Conservation (phyloP, 1,140 invertebrate genomes). For the Camponotus pennsylvanicus region DNA sequence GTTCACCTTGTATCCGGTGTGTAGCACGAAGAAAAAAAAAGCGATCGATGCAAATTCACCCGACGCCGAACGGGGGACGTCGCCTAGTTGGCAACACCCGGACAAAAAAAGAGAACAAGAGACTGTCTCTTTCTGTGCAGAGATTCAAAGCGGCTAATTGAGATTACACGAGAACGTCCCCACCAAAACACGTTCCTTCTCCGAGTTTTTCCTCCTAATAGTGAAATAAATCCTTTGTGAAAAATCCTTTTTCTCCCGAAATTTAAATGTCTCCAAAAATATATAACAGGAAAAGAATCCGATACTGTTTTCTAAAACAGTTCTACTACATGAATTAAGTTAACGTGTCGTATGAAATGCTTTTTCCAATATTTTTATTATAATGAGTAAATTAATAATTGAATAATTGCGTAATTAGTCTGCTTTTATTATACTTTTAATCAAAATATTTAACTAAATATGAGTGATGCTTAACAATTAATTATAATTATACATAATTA, state of each 20-base stretch:
- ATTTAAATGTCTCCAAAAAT: background rate
- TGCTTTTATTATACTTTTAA: background rate
- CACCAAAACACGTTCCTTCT: background rate
- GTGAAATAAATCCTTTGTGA: background rate
- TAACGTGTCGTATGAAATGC: background rate
- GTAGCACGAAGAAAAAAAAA: background rate
- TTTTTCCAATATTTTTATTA: background rate
- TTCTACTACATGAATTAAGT: background rate
- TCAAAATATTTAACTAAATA: background rate
- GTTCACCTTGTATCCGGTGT: slow-evolving; percentile 16
- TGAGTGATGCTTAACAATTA: background rate
- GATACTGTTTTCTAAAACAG: background rate
- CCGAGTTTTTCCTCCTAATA: slow-evolving; percentile 2
- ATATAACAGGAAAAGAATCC: background rate
- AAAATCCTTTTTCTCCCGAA: background rate
- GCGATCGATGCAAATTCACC: slow-evolving; percentile 29
- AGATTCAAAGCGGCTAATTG: slow-evolving; percentile 40
- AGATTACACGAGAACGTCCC: slow-evolving; percentile 1
- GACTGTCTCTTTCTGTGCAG: background rate
- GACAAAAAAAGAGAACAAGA: slow-evolving; percentile 8
- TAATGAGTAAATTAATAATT: background rate
- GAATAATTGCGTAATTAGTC: background rate
- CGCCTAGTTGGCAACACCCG: background rate
- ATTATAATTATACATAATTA: background rate
- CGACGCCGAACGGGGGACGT: slow-evolving; percentile 11